Conservation (phyloP, 2,113 vertebrate species). For the Catharus bicknelli region DNA sequence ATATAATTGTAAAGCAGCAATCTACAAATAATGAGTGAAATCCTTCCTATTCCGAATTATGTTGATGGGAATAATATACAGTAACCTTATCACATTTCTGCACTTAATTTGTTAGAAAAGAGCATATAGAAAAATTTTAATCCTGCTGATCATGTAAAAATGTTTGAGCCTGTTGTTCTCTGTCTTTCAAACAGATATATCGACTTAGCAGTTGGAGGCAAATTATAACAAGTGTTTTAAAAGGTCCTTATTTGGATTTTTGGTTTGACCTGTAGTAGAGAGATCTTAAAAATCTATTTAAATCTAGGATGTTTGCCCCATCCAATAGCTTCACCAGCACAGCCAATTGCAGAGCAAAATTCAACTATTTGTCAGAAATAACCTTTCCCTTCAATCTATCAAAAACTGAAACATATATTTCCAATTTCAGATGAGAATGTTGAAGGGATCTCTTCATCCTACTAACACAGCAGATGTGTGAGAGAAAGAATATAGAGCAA, state of each 20-base stretch:
- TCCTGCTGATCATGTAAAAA: neutral
- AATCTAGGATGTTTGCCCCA: neutral
- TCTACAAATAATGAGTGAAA: slow-evolving; percentile 44
- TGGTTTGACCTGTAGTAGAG: neutral
- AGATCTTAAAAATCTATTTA: neutral
- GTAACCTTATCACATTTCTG: neutral
- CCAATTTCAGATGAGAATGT: neutral
- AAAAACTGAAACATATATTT: neutral
- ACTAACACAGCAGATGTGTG: neutral
- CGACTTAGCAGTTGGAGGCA: neutral
- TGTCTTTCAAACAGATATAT: neutral
- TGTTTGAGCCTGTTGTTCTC: neutral
- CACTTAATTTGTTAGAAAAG: slow-evolving; percentile 15
- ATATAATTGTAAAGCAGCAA: slow-evolving; percentile 68
- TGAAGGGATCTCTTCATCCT: neutral
- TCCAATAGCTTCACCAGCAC: neutral
- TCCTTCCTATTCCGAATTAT: slow-evolving; percentile 20
- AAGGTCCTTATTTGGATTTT: neutral
- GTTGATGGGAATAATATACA: neutral
- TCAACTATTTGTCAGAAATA: neutral
- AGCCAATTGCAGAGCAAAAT: neutral
- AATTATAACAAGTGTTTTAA: neutral
- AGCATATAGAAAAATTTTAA: neutral
- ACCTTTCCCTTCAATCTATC: neutral
- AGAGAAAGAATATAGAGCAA: neutral